A percentile compares a stretch with the other conserved stretches of the same genome.
Evolutionary conservation across 1,140 invertebrate species (phyloP).

Genomic region (Bombus confusus): DNA sequence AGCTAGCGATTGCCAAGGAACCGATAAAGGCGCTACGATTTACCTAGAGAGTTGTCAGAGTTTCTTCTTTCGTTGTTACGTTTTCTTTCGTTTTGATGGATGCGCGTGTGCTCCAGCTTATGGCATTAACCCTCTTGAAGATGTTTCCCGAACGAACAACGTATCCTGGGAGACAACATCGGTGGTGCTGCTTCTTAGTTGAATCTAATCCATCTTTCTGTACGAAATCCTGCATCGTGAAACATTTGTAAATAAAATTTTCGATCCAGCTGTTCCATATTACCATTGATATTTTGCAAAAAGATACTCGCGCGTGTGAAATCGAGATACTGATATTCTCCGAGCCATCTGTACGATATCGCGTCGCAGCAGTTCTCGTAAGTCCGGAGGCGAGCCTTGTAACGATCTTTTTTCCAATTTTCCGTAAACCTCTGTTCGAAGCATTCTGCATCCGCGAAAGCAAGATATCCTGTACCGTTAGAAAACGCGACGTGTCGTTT

Average conservation of each 20-base stretch:
- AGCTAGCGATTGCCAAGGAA: slow-evolving; percentile 1
- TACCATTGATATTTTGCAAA: too few relatives aligned
- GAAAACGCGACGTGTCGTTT: not conserved
- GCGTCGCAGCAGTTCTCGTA: not conserved
- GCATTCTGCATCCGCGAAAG: not conserved
- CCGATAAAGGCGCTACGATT: slow-evolving; percentile 17
- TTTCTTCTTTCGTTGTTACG: not conserved
- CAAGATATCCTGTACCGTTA: not conserved
- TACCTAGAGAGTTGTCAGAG: not conserved
- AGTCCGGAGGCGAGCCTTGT: not conserved
- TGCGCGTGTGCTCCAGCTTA: too few relatives aligned
- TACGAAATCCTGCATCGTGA: too few relatives aligned
- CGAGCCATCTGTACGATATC: not conserved
- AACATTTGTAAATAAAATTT: too few relatives aligned
- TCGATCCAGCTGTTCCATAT: too few relatives aligned
- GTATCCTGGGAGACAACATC: too few relatives aligned
- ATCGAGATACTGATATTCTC: not conserved
- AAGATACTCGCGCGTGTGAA: too few relatives aligned
- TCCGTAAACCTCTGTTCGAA: not conserved
- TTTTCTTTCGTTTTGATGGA: too few relatives aligned
- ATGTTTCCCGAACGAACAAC: too few relatives aligned
- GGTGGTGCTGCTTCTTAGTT: too few relatives aligned
- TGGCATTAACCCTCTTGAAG: too few relatives aligned
- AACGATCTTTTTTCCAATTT: not conserved
- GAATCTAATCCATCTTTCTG: too few relatives aligned